Evolutionary conservation across 2,888 invertebrate species (phyloP).

Genomic region (Leptinotarsa rubiginosa): DNA sequence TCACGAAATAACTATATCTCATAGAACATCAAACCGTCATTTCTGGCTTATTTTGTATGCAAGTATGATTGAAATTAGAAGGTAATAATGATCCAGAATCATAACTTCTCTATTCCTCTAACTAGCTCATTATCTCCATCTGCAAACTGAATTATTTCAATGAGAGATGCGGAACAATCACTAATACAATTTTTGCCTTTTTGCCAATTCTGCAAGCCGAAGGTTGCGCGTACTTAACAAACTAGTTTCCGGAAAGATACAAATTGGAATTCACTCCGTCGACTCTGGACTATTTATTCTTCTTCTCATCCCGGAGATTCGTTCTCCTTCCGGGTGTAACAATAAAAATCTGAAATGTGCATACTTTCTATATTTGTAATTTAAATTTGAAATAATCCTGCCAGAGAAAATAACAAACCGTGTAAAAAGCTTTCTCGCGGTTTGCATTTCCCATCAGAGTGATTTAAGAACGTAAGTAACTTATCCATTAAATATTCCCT

Average conservation of each 20-base stretch:
- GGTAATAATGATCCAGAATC: background rate
- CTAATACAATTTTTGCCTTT: constrained; percentile 27
- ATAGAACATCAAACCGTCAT: too few species aligned
- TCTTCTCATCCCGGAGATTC: constrained; percentile 27
- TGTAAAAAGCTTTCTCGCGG: constrained; percentile 23
- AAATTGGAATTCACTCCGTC: constrained; percentile 34
- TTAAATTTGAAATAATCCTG: constrained; percentile 32
- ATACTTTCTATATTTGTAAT: constrained; percentile 33
- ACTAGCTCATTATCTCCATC: background rate
- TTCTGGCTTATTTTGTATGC: background rate
- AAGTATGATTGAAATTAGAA: background rate
- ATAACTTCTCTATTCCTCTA: background rate
- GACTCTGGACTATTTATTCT: constrained; percentile 25
- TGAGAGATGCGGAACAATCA: constrained; percentile 25
- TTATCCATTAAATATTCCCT: too few species aligned
- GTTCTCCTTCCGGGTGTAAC: constrained; percentile 16
- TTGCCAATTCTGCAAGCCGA: constrained; percentile 25
- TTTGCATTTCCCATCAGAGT: constrained; percentile 23
- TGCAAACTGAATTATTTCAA: background rate
- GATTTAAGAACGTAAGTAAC: constrained; percentile 9
- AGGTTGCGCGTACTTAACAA: constrained; percentile 25
- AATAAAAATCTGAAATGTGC: constrained; percentile 28
- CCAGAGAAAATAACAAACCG: constrained; percentile 24
- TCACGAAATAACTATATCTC: too few species aligned
- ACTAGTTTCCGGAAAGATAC: constrained; percentile 31